phyloP scores from a whole-genome alignment of 2,113 vertebrate species.

The Morone chrysops region DNA sequence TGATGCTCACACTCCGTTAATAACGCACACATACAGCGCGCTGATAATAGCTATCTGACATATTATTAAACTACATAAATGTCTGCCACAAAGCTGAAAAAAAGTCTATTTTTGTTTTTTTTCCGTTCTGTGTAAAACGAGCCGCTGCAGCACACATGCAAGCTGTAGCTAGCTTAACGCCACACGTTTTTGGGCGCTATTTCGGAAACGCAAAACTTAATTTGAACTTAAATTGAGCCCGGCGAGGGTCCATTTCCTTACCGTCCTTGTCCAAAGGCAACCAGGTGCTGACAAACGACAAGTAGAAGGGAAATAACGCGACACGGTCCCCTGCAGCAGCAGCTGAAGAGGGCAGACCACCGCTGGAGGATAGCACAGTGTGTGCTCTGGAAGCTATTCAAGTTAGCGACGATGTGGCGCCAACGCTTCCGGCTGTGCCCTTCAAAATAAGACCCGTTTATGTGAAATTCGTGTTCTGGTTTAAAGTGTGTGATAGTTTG shows the following conservation, averaged over 20 bases:
- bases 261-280: conserved; percentile 66
- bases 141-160: background rate
- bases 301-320: conserved; percentile 2
- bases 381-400: conserved; percentile 9
- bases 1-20: background rate
- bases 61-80: background rate
- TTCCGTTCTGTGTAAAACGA: background rate
- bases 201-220: conserved; percentile 15
- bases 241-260: conserved; percentile 23
- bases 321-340: conserved; percentile 6
- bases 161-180: conserved; percentile 58
- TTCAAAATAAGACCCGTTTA: conserved; percentile 52
- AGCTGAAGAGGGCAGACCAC: conserved; percentile 35
- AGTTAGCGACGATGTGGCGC: background rate
- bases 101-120: too few species aligned
- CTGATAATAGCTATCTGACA: background rate
- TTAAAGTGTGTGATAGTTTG: too few species aligned
- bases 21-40: background rate
- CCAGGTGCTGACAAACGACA: conserved; percentile 49
- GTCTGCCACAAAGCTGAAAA: too few species aligned
- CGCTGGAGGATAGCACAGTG: conserved; percentile 43
- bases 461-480: too few species aligned
- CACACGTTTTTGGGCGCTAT: conserved; percentile 4
- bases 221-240: background rate
- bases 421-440: background rate